A percentile compares a stretch with the other conserved stretches of the same genome.
Conservation (phyloP, 1,140 invertebrate genomes). For the Subanguina moxae region DNA sequence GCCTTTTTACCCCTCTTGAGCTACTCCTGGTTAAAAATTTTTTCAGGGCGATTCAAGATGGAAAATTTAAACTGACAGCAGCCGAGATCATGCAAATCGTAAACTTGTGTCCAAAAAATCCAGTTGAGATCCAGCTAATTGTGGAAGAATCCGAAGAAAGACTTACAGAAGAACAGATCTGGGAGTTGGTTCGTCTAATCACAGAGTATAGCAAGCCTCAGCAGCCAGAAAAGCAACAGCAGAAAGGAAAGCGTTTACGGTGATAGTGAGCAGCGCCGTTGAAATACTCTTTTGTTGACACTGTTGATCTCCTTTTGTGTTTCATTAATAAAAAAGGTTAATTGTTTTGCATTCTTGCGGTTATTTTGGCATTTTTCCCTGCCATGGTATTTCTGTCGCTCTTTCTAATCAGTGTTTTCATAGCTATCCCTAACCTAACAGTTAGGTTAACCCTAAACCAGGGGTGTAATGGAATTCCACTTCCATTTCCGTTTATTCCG, state of each 20-base stretch:
- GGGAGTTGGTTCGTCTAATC: slow-evolving; percentile 21
- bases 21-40: too few species aligned
- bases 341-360: not conserved
- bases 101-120: slow-evolving; percentile 30
- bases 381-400: too few species aligned
- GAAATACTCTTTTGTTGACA: not conserved
- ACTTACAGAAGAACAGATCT: slow-evolving; percentile 30
- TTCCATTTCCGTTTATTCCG: too few species aligned
- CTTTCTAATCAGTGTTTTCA: too few species aligned
- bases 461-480: too few species aligned
- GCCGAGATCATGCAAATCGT: slow-evolving; percentile 33
- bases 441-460: too few species aligned
- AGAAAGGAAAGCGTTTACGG: not conserved
- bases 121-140: slow-evolving; percentile 35
- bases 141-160: slow-evolving; percentile 32
- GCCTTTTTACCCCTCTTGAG: too few species aligned
- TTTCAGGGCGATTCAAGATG: not conserved
- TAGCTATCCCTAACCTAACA: too few species aligned
- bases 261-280: not conserved
- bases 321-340: too few species aligned
- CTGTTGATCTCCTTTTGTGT: not conserved
- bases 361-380: too few species aligned
- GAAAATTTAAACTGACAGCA: slow-evolving; percentile 35
- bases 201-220: not conserved
- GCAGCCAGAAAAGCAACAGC: not conserved